phyloP scores from a whole-genome alignment of 1,140 invertebrate species.

The Anastrepha obliqua region DNA sequence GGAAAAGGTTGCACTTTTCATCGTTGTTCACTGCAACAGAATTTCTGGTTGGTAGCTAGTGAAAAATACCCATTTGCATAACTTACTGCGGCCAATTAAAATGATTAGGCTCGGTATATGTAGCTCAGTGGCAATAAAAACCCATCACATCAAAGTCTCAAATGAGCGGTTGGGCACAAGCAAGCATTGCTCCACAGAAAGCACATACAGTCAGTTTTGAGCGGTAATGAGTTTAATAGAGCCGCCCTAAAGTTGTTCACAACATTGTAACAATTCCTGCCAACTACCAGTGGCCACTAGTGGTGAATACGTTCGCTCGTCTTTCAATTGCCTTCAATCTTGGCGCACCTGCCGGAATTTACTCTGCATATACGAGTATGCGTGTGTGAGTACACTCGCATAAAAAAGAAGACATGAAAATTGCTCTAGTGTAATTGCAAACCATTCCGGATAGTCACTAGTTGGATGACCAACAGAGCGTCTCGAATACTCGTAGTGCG shows the following conservation, averaged over 20 bases:
- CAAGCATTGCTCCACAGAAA: no score
- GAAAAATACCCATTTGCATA: slow-evolving; percentile 30
- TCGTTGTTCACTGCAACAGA: not conserved
- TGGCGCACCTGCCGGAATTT: not conserved
- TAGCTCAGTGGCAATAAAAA: not conserved
- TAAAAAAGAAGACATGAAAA: not conserved
- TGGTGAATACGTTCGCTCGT: not conserved
- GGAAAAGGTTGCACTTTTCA: not conserved
- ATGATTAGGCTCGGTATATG: slow-evolving; percentile 4
- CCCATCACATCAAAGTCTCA: not conserved
- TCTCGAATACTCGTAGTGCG: not conserved
- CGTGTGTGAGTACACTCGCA: not conserved
- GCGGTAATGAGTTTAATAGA: not conserved
- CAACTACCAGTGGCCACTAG: no score
- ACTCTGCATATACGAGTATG: no score
- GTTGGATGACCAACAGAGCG: not conserved
- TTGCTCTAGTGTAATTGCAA: slow-evolving; percentile 25
- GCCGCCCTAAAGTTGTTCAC: not conserved
- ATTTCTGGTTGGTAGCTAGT: not conserved
- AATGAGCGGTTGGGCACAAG: not conserved
- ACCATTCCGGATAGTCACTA: not conserved
- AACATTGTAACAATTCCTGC: not conserved
- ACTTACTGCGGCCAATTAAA: slow-evolving; percentile 20
- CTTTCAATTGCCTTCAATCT: not conserved
- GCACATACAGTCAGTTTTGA: no score